Base-by-base conservation (phyloP, 2,888 invertebrate species). In the Volucella inanis region DNA sequence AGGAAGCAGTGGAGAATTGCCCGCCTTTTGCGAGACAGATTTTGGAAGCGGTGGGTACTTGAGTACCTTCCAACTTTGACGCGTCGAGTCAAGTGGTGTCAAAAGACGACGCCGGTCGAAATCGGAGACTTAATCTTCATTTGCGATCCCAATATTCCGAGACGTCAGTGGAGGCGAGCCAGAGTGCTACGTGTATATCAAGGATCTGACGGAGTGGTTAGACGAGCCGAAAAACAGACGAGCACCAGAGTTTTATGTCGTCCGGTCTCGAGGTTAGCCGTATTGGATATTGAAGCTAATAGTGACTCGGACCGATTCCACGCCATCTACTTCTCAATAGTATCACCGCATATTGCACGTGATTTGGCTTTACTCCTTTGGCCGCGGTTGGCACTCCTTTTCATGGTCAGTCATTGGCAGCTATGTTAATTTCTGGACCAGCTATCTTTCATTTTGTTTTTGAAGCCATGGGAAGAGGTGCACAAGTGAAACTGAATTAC, bases 11-110 rank as follows among this genome's bases (percentile, higher is more conserved):
- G 18, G 18, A 22, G 18, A 22, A 22, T 22, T 22, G 18, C 76
- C 8, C 52, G 70, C 12, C 57, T 62, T 49, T 15, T 82, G 18
- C 43, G 76, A 39, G 70, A 87, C 38, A 47, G 41, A 3, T 77
- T 87, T 65, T 81, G 75, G 80, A 80, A 78, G 14, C 43, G 80
- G n/a, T 81, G 82, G 81, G 59, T 82, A 9, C 8, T 14, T 0
- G 83, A 84, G 55, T 87, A 87, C 38, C 41, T 85, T 31, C 84
- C 78, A 6, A 85, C 85, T 3, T 68, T 86, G 14, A 86, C 83
- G 0, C 62, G 83, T 1, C 52, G 80, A 2, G 41, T 62, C 15
- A 84, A 76, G 65, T 84, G 78, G 81, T 87, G 80, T 15, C 22
- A 70, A 45, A 38, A 31, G 12, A 80, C 71, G n/a, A 64, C 70